Base-by-base conservation (phyloP, 2,797 vertebrate genomes). In the Linurgus olivaceus region DNA sequence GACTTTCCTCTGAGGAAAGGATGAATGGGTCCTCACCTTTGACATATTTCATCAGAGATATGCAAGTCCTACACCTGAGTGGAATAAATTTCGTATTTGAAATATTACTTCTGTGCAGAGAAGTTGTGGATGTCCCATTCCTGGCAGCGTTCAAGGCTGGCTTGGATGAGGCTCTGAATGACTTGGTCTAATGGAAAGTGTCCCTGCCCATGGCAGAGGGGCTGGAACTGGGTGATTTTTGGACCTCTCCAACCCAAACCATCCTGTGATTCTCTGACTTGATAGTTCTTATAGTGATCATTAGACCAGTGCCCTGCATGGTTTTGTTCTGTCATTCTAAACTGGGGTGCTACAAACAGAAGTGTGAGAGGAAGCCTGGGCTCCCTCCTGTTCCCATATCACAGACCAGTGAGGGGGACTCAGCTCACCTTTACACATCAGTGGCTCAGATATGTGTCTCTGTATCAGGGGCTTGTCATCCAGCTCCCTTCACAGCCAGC, bases 361-460 rank as follows among this genome's bases (percentile, higher is more conserved):
- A 75, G 4, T 2, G 12, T 24, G 7, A 70, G 31, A 66, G 23
- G 17, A 71, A 79, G 3, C 2, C 35, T 73, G 28, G 16, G 10
- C 3, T 78, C 11, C 18, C 11, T 35, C 31, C 20, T 58, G 19
- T 20, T 62, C 17, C 28, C 0, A 0, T 20, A 4, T 13, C 1
- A 0, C 1, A 9, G 17, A 50, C 3, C 13, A 57, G 1, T 14
- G 18, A 10, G 2, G 9, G 18, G 24, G 23, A 61, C 33, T 52
- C 25, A 44, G 11, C 7, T 76, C 33, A 23, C 16, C 33, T 77
- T 42, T 17, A 38, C 15, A 23, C 12, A 44, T 20, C 3, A 9
- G 33, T 17, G 31, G 6, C 15, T 86, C 52, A 57, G n/a, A 9
- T 48, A 4, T 0, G 0, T 6, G 15, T 12, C 26, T 33, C 52